Percentiles rank a stretch among this genome's conserved stretches.
phyloP scores from a whole-genome alignment of 1,140 invertebrate species.

The Bombus waltoni region DNA sequence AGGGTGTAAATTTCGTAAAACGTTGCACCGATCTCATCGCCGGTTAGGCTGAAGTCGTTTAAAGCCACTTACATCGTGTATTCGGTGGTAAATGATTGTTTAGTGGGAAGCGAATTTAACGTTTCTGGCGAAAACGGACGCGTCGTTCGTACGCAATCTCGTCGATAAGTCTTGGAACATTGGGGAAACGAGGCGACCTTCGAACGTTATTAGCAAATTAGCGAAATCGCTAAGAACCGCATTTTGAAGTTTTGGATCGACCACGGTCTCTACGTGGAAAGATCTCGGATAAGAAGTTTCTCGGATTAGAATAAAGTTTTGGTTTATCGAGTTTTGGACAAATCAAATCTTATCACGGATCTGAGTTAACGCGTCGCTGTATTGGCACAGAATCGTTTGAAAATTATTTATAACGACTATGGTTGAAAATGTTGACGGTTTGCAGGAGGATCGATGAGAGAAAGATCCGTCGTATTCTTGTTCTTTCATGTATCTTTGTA shows the following conservation, averaged over 20 bases:
- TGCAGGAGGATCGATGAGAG: too few species aligned
- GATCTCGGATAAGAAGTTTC: neutral
- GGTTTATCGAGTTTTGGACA: neutral
- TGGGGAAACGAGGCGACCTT: neutral
- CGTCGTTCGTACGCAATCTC: too few species aligned
- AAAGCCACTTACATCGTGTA: neutral
- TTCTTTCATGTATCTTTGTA: too few species aligned
- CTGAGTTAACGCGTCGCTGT: neutral
- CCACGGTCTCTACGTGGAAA: neutral
- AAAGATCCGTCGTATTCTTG: neutral
- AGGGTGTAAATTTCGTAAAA: slow-evolving; percentile 44
- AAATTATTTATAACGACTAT: neutral
- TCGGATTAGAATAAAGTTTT: neutral
- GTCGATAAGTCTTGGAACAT: neutral
- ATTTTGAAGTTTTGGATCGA: neutral
- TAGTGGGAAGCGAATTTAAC: neutral
- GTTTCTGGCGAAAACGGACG: too few species aligned
- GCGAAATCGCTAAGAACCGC: too few species aligned
- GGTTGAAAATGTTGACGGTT: too few species aligned
- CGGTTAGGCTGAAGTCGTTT: neutral
- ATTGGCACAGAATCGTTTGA: neutral
- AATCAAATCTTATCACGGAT: neutral
- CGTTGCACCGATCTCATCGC: slow-evolving; percentile 37
- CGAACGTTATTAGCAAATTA: neutral
- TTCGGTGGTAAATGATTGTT: neutral